Evolutionary conservation across 2,797 vertebrate species (phyloP), one percentile per base, ranked within the genome.

Genomic region (Danio jaintianensis): DNA sequence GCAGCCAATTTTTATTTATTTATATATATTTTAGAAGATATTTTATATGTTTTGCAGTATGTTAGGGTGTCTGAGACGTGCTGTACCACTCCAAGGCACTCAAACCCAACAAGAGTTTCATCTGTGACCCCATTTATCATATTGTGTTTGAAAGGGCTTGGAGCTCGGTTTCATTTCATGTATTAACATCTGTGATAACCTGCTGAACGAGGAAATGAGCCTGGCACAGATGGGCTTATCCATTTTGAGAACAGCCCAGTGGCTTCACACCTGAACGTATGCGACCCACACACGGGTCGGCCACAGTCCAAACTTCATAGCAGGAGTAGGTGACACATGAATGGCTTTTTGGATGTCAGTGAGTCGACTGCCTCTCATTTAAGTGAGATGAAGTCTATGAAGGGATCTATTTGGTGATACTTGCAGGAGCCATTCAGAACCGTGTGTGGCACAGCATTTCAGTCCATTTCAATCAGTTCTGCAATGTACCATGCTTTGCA

Each of bases 61-160:
- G 8, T 61, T 47, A 16, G 45, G 1, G 20, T 48, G 7, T 56
- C 43, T 29, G 43, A 74, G 48, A 74, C 42, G 74, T 16, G 55
- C 2, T 40, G 9, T 55, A 9, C 38, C 42, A 16, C 9, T 43
- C 8, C 12, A 72, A 72, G 69, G 6, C 6, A 56, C 48, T 38
- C 10, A 43, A 40, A 72, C 50, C 36, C 10, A 42, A 11, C 56
- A 20, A 62, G n/a, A 61, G 43, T 22, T 75, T 75, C 9, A 62
- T 12, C 72, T 62, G 36, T 71, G 67, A 71, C 36, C 45, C 52
- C 36, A 58, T 18, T 56, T 45, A 77, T 77, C 15, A 1, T 67
- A 36, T 77, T 56, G 47, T 45, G 4, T 9, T 55, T 78, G 22
- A 40, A 68, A 48, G n/a, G n/a, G 53, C 3, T 20, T 20, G 15